Conservation (phyloP, 1,140 invertebrate species). For the Pachypsylla venusta region DNA sequence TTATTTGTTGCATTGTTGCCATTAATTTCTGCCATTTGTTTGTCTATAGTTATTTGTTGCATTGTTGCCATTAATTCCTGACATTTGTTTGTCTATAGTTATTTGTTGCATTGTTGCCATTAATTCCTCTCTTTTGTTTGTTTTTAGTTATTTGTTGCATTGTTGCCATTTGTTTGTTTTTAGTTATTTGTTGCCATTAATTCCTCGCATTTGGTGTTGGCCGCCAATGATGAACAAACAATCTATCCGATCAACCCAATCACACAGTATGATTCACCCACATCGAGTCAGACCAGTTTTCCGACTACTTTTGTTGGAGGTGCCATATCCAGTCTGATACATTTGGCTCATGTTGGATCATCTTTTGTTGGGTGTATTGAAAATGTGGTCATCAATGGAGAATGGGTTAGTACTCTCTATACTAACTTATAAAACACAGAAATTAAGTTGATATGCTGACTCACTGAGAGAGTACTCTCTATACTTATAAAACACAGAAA, state of each 20-base stretch:
- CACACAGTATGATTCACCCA: slow-evolving; percentile 24
- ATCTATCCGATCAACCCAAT: slow-evolving; percentile 61
- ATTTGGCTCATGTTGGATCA: slow-evolving; percentile 49
- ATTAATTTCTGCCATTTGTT: too few species aligned
- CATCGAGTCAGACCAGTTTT: slow-evolving; percentile 58
- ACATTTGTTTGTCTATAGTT: too few species aligned
- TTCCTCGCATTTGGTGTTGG: slow-evolving; percentile 63
- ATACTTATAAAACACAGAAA: too few species aligned
- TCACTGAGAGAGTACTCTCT: too few species aligned
- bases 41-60: too few species aligned
- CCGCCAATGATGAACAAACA: slow-evolving; percentile 74
- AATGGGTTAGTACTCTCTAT: slow-evolving; percentile 47
- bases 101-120: too few species aligned
- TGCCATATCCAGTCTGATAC: slow-evolving; percentile 47
- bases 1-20: too few species aligned
- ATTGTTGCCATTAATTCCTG: too few species aligned
- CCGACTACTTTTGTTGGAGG: slow-evolving; percentile 64
- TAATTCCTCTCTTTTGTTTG: background rate
- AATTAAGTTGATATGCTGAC: too few species aligned
- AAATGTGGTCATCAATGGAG: slow-evolving; percentile 71
- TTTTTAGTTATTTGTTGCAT: too few species aligned
- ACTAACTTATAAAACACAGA: too few species aligned
- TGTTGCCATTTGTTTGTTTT: slow-evolving; percentile 13
- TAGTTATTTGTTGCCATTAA: slow-evolving; percentile 70
- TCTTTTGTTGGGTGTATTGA: slow-evolving; percentile 82